These are phyloP conservation scores for Lophochroa leadbeateri DNA, from an alignment of 2,113 vertebrate genomes.

Conservation along the genomic window DNA sequence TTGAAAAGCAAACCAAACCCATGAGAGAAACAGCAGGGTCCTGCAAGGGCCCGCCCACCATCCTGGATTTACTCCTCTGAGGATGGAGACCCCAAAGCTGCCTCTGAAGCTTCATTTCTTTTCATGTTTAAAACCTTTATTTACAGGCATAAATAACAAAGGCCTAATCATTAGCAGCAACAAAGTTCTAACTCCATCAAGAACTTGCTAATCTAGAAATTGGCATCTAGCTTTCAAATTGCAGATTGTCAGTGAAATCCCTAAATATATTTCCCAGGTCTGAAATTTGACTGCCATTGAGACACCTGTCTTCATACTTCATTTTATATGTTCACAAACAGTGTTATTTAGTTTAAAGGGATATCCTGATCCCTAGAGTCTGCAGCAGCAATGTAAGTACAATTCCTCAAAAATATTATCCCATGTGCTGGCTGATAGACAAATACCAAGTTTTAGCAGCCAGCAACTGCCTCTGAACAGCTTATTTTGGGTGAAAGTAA, in stretches of 20 bases:
- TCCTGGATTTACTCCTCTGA: conserved; percentile 65
- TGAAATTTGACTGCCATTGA: neutral
- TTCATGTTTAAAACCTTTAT: conserved; percentile 56
- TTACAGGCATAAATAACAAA: conserved; percentile 28
- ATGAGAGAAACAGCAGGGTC: conserved; percentile 63
- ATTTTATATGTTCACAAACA: neutral
- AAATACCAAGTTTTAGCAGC: neutral
- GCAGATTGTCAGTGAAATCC: neutral
- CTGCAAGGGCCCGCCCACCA: conserved; percentile 50
- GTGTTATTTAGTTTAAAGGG: neutral
- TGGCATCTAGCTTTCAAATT: neutral
- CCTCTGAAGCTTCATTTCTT: conserved; percentile 41
- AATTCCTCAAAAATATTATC: neutral
- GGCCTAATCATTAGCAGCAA: conserved; percentile 8
- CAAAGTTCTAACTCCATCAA: neutral
- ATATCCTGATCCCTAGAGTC: neutral
- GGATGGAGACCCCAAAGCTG: conserved; percentile 49
- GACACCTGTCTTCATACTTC: neutral
- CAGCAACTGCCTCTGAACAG: neutral
- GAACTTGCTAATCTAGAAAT: neutral
- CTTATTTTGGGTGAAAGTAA: neutral
- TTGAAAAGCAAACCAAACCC: conserved; percentile 44
- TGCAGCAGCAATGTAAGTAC: neutral
- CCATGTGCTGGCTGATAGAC: neutral
- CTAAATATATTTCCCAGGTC: neutral